These are phyloP conservation scores for Machimus rusticus DNA, from an alignment of 2,888 invertebrate species.

Conservation along the genomic window DNA sequence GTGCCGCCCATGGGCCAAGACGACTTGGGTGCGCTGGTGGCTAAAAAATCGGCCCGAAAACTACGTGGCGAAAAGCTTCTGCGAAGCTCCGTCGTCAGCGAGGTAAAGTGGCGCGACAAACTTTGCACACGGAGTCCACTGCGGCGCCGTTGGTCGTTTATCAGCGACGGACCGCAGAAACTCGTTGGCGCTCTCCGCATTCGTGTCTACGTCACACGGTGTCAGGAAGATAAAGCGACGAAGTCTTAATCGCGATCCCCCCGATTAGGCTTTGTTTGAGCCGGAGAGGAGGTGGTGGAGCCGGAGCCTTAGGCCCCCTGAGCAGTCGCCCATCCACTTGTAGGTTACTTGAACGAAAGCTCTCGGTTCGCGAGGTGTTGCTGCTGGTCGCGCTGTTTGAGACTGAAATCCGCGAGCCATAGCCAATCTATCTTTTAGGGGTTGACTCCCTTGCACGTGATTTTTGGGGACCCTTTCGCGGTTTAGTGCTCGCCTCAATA, in stretches of 20 bases:
- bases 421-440: background rate
- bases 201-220: background rate
- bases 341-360: slow-evolving; percentile 27
- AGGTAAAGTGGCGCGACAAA: background rate
- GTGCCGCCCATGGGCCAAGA: background rate
- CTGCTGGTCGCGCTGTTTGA: background rate
- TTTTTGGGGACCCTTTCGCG: background rate
- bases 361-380: slow-evolving; percentile 15
- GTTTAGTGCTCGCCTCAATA: background rate
- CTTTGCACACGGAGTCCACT: slow-evolving; percentile 14
- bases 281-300: background rate
- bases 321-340: background rate
- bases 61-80: background rate
- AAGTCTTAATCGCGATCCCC: background rate
- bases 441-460: background rate
- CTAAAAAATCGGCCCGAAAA: background rate
- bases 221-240: slow-evolving; percentile 1
- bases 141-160: slow-evolving; percentile 17
- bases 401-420: background rate
- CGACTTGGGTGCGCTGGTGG: background rate
- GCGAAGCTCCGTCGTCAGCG: background rate
- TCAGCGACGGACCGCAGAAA: slow-evolving; percentile 8
- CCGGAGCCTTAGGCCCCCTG: background rate
- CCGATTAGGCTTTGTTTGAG: background rate
- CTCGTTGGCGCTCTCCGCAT: background rate